These are phyloP conservation scores for Sitophilus oryzae DNA, from an alignment of 1,140 invertebrate species.

Conservation along the genomic window DNA sequence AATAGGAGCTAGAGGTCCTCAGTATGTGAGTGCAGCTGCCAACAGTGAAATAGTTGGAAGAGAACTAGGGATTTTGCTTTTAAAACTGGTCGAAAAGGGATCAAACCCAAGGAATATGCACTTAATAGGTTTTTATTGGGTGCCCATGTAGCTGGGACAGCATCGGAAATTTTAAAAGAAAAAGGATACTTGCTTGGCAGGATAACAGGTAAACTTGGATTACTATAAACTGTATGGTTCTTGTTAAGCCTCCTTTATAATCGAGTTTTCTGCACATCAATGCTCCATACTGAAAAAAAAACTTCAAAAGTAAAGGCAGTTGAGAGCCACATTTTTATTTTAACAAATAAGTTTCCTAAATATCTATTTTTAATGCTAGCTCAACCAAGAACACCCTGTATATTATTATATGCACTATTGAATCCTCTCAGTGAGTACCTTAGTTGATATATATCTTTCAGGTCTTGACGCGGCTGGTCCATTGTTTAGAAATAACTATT, in stretches of 20 bases:
- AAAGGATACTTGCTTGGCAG: conserved; percentile 54
- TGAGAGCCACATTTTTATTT: too few relatives aligned
- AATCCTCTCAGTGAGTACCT: too few relatives aligned
- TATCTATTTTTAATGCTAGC: too few relatives aligned
- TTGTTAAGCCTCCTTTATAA: too few relatives aligned
- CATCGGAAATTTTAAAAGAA: conserved; percentile 57
- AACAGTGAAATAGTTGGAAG: conserved; percentile 59
- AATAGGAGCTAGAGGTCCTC: conserved; percentile 53
- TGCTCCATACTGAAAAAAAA: too few relatives aligned
- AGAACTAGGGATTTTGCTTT: conserved; percentile 55
- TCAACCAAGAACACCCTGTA: too few relatives aligned
- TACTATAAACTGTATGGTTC: too few relatives aligned
- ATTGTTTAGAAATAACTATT: conserved; percentile 52
- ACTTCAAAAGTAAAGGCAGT: too few relatives aligned
- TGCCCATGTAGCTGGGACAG: conserved; percentile 68
- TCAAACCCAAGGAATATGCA: conserved; percentile 53
- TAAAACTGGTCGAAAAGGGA: conserved; percentile 49
- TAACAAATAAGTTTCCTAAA: too few relatives aligned
- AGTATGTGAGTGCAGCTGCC: conserved; percentile 59
- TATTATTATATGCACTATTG: too few relatives aligned
- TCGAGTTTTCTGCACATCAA: too few relatives aligned
- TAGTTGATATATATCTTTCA: conserved; percentile 25
- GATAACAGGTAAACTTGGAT: conserved; percentile 57
- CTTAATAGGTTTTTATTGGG: conserved; percentile 71
- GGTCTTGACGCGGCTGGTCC: conserved; percentile 64